These are phyloP conservation scores for Platycheirus albimanus DNA, from an alignment of 2,888 invertebrate genomes.

Conservation along the genomic window DNA sequence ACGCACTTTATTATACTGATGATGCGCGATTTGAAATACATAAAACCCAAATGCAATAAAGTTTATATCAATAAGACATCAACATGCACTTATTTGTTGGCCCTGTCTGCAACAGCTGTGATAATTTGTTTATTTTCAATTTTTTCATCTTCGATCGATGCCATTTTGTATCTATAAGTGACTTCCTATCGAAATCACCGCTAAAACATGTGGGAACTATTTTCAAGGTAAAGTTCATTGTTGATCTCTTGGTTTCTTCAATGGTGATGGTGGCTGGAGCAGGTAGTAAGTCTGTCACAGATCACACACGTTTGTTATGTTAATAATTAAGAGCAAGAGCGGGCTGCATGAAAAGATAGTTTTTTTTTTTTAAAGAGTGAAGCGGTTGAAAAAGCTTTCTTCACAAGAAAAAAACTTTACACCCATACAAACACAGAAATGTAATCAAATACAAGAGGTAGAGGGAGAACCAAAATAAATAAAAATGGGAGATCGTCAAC, in stretches of 20 bases:
- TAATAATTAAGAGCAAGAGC: constrained; percentile 3
- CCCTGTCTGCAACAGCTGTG: too few relatives aligned
- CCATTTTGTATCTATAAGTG: not conserved
- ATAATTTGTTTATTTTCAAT: too few relatives aligned
- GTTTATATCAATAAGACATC: not conserved
- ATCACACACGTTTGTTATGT: constrained; percentile 39
- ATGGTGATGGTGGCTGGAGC: not conserved
- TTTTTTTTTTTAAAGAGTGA: not conserved
- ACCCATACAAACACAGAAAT: not conserved
- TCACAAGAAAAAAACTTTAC: not conserved
- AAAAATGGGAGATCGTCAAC: constrained; percentile 60
- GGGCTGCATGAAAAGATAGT: not conserved
- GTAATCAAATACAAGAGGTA: not conserved
- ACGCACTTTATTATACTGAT: not conserved
- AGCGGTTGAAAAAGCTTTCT: constrained; percentile 5
- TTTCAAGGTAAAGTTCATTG: constrained; percentile 70
- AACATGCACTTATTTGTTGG: too few relatives aligned
- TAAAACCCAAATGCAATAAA: not conserved
- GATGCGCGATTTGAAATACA: not conserved
- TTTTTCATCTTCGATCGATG: not conserved
- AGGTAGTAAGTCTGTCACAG: too few relatives aligned
- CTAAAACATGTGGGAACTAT: constrained; percentile 36
- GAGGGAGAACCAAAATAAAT: not conserved
- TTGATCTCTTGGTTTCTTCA: constrained; percentile 22
- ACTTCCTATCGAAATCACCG: not conserved